phyloP scores from a whole-genome alignment of 2,888 invertebrate species.

The Amblyteles armatorius region DNA sequence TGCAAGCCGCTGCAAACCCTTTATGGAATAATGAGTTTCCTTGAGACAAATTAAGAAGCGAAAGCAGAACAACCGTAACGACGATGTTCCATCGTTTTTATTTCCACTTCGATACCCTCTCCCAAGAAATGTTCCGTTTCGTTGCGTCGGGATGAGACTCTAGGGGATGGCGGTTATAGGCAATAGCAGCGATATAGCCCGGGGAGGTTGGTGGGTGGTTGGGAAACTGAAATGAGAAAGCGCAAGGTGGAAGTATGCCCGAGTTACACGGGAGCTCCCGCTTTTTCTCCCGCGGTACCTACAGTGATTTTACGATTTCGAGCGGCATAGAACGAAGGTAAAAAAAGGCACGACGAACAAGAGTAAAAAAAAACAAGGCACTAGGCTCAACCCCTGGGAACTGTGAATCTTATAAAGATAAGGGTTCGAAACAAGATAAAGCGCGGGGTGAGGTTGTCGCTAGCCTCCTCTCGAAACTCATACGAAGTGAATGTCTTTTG shows the following conservation, averaged over 20 bases:
- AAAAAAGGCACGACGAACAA: neutral
- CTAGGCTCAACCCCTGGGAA: neutral
- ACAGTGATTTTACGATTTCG: constrained; percentile 24
- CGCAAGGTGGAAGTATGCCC: constrained; percentile 7
- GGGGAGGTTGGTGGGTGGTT: neutral
- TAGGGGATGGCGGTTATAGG: constrained; percentile 19
- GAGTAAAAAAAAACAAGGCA: neutral
- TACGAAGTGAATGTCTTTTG: neutral
- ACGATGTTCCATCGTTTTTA: neutral
- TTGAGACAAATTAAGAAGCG: neutral
- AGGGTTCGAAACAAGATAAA: neutral
- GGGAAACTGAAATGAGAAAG: constrained; percentile 26
- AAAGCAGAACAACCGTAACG: neutral
- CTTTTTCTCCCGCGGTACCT: neutral
- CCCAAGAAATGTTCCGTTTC: constrained; percentile 15
- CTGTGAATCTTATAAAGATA: constrained; percentile 6
- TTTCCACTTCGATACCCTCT: neutral
- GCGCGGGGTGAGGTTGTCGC: neutral
- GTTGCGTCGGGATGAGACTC: constrained; percentile 18
- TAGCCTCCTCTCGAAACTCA: neutral
- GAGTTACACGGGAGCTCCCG: neutral
- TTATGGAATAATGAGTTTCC: neutral
- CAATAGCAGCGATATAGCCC: constrained; percentile 9
- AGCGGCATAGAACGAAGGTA: neutral
- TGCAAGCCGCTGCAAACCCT: neutral